Evolutionary conservation across 2,888 invertebrate species (phyloP).

Genomic region (Ectobius pallidus): DNA sequence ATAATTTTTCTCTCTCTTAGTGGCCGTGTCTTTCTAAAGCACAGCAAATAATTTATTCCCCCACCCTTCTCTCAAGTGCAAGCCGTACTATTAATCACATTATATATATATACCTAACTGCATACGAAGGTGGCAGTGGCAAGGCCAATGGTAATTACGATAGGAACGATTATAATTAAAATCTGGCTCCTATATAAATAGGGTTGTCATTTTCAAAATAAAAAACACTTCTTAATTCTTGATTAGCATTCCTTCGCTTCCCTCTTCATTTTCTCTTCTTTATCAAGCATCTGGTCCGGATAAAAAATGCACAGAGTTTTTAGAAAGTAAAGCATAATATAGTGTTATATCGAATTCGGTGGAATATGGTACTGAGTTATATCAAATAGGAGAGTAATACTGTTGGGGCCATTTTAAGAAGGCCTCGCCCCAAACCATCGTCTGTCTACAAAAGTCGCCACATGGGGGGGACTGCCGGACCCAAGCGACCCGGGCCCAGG

Average conservation of each 20-base stretch:
- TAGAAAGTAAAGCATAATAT: too few relatives aligned
- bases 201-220: constrained; percentile 29
- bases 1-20: neutral
- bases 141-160: constrained; percentile 27
- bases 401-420: too few relatives aligned
- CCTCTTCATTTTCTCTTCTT: neutral
- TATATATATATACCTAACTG: constrained; percentile 5
- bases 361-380: too few relatives aligned
- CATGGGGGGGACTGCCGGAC: too few relatives aligned
- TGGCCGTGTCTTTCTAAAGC: too few relatives aligned
- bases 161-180: constrained; percentile 27
- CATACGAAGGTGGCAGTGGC: constrained; percentile 8
- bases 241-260: constrained; percentile 13
- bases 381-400: too few relatives aligned
- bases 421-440: too few relatives aligned
- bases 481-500: too few relatives aligned
- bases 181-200: constrained; percentile 27
- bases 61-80: constrained; percentile 17
- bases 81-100: constrained; percentile 26
- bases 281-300: too few relatives aligned
- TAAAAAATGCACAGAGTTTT: too few relatives aligned
- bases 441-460: too few relatives aligned
- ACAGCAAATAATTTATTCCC: constrained; percentile 16
- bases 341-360: too few relatives aligned
- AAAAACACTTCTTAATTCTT: constrained; percentile 27